Evolutionary conservation across 1,140 invertebrate genomes (phyloP).

Genomic region (Prorops nasuta): DNA sequence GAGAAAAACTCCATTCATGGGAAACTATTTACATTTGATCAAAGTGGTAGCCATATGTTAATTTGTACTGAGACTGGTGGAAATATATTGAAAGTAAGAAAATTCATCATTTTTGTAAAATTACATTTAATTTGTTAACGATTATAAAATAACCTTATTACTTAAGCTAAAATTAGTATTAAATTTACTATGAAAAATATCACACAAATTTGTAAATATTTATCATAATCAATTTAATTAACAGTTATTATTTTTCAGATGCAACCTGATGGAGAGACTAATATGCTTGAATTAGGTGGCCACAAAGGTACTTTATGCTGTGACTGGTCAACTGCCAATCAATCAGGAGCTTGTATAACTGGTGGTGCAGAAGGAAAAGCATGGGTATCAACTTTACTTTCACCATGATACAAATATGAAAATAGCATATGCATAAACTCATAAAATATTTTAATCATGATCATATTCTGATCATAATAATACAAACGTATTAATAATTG

Average conservation of each 20-base stretch:
- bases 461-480: no score
- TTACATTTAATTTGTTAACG: not conserved
- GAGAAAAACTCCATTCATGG: conserved; percentile 52
- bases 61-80: conserved; percentile 61
- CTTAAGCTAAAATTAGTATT: not conserved
- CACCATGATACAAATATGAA: conserved; percentile 53
- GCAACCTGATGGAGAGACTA: conserved; percentile 47
- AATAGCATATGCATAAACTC: conserved; percentile 53
- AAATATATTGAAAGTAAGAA: conserved; percentile 62
- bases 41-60: conserved; percentile 61
- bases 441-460: no score
- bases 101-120: not conserved
- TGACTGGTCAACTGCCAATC: conserved; percentile 66
- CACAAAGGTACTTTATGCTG: conserved; percentile 62
- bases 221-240: conserved; percentile 1
- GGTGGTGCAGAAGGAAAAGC: conserved; percentile 64
- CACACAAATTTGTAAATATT: not conserved
- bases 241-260: conserved; percentile 38
- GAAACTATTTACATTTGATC: conserved; percentile 62
- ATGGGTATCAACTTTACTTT: conserved; percentile 62
- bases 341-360: conserved; percentile 65
- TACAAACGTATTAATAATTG: no score
- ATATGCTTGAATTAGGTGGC: conserved; percentile 59
- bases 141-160: not conserved
- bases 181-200: not conserved